Evolutionary conservation across 2,888 invertebrate species (phyloP).

Genomic region (Meteorus colon): DNA sequence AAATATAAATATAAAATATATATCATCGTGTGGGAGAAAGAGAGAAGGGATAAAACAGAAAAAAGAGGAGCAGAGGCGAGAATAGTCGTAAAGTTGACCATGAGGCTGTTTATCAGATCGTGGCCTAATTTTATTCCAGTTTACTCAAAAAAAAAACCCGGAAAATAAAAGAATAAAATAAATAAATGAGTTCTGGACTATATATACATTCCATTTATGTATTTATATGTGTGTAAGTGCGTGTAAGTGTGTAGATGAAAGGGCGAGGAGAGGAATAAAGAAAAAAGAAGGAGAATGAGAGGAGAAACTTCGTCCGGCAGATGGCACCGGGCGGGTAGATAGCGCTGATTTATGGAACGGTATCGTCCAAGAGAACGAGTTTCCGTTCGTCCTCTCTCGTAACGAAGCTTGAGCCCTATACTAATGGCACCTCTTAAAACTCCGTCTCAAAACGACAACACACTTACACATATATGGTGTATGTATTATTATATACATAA

Average conservation of each 20-base stretch:
- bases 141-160: conserved; percentile 51
- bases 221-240: conserved; percentile 25
- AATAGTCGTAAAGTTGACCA: conserved; percentile 36
- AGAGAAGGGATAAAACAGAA: conserved; percentile 21
- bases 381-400: conserved; percentile 48
- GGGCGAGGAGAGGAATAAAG: conserved; percentile 3
- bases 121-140: conserved; percentile 66
- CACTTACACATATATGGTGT: not conserved
- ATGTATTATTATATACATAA: not conserved
- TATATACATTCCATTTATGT: conserved; percentile 14
- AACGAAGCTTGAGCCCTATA: conserved; percentile 39
- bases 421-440: conserved; percentile 33
- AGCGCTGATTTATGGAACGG: conserved; percentile 67
- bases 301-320: conserved; percentile 55
- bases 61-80: conserved; percentile 23
- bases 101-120: conserved; percentile 53
- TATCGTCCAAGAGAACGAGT: conserved; percentile 56
- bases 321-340: conserved; percentile 62
- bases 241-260: conserved; percentile 1
- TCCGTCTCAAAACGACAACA: conserved; percentile 33
- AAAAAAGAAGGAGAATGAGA: conserved; percentile 17
- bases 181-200: conserved; percentile 34
- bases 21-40: conserved; percentile 1
- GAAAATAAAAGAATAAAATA: conserved; percentile 1
- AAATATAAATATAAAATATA: conserved; percentile 5